Evolutionary conservation across 2,888 invertebrate genomes (phyloP).

Genomic region (Sphaerophoria taeniata): DNA sequence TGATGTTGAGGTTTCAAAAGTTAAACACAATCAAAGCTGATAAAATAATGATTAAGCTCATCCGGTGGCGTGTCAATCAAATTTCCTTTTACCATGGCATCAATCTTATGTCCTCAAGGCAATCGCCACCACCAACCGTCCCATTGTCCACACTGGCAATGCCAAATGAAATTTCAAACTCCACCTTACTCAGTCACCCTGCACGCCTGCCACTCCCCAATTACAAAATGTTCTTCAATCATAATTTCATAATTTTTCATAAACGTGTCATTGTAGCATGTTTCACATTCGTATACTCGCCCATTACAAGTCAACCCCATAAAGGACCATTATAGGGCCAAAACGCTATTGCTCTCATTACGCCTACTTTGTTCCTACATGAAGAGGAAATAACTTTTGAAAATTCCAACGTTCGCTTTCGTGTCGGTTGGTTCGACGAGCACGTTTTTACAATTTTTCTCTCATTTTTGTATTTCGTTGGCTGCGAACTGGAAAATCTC

Average conservation of each 20-base stretch:
- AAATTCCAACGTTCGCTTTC: slow-evolving; percentile 15
- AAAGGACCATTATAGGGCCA: slow-evolving; percentile 52
- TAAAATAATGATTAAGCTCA: slow-evolving; percentile 46
- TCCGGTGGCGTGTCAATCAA: slow-evolving; percentile 51
- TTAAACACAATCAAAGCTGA: slow-evolving; percentile 20
- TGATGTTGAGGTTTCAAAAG: slow-evolving; percentile 27
- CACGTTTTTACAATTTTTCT: slow-evolving; percentile 55
- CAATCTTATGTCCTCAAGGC: slow-evolving; percentile 53
- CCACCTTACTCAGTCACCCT: background rate
- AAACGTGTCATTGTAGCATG: slow-evolving; percentile 50
- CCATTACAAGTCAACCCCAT: slow-evolving; percentile 9
- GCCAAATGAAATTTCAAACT: background rate
- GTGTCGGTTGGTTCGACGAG: slow-evolving; percentile 15
- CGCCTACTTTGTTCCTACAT: slow-evolving; percentile 55
- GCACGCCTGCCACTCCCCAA: too few species aligned
- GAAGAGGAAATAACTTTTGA: slow-evolving; percentile 62
- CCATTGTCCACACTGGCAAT: background rate
- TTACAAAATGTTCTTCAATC: background rate
- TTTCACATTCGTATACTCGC: slow-evolving; percentile 1
- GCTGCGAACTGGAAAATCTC: background rate
- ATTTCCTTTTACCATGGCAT: slow-evolving; percentile 48
- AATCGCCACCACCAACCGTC: background rate
- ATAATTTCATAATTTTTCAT: slow-evolving; percentile 55
- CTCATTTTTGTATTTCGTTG: slow-evolving; percentile 5
- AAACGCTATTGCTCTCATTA: slow-evolving; percentile 65